These are phyloP conservation scores for Brachyopa scutellaris DNA, from an alignment of 2,888 invertebrate genomes.

Conservation along the genomic window DNA sequence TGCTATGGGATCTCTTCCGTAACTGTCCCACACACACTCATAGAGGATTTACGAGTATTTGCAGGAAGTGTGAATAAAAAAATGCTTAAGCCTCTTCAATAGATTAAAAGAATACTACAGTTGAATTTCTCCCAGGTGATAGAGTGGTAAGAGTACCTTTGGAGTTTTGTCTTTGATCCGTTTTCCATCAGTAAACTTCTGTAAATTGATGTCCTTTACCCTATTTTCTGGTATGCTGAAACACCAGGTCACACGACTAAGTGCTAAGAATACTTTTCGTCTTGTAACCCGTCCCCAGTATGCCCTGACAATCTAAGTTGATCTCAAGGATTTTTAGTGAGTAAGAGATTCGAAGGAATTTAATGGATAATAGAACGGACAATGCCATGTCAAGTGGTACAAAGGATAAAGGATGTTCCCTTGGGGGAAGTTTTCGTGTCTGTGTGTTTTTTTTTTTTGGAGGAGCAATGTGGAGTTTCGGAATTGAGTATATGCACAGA, in stretches of 20 bases:
- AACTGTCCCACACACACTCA: too few relatives aligned
- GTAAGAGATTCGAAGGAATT: too few relatives aligned
- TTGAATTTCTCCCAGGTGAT: not conserved
- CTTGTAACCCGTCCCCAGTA: not conserved
- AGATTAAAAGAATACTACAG: not conserved
- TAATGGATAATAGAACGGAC: too few relatives aligned
- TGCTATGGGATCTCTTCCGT: too few relatives aligned
- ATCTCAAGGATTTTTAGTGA: too few relatives aligned
- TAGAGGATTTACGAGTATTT: too few relatives aligned
- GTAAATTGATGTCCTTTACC: not conserved
- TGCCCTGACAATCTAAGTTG: slow-evolving; percentile 5
- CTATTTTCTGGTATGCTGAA: not conserved
- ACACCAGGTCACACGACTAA: slow-evolving; percentile 8
- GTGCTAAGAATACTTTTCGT: slow-evolving; percentile 10
- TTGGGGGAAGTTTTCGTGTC: too few relatives aligned
- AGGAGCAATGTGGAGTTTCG: too few relatives aligned
- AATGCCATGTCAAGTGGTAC: too few relatives aligned
- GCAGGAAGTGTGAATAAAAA: not conserved
- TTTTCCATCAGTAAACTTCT: not conserved
- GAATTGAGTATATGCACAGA: too few relatives aligned
- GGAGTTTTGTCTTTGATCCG: not conserved
- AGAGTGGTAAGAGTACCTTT: not conserved
- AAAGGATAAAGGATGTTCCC: too few relatives aligned
- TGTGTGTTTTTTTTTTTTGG: too few relatives aligned
- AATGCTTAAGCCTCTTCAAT: not conserved